phyloP scores from a whole-genome alignment of 2,113 vertebrate genomes.

The Ctenomys sociabilis region DNA sequence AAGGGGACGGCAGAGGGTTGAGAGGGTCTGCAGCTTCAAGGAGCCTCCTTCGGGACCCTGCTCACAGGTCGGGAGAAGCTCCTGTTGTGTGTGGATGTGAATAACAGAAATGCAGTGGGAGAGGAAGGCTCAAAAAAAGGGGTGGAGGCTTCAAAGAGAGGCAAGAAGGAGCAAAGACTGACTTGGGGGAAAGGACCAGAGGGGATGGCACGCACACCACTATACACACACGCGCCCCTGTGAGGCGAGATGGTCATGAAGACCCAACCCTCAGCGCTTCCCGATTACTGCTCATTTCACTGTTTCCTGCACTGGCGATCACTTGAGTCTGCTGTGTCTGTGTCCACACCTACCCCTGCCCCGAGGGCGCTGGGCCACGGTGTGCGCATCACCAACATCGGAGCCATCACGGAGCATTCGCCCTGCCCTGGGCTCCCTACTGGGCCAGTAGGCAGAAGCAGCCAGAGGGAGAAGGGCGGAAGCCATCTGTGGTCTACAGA shows the following conservation, averaged over 20 bases:
- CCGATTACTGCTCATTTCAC: too few relatives aligned
- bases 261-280: neutral
- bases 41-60: neutral
- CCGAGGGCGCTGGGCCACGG: rapidly evolving
- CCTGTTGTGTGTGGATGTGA: rapidly evolving
- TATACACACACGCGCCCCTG: too few relatives aligned
- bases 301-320: too few relatives aligned
- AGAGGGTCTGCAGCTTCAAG: neutral
- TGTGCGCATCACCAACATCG: neutral
- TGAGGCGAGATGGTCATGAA: neutral
- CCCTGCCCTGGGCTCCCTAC: neutral
- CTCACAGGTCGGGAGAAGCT: neutral
- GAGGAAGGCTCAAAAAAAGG: neutral
- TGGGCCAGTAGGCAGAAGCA: neutral
- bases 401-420: too few relatives aligned
- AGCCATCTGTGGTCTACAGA: neutral
- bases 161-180: neutral
- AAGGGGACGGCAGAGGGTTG: neutral
- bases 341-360: neutral
- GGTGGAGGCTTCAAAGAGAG: neutral
- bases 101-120: neutral
- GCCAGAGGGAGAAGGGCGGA: too few relatives aligned
- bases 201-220: too few relatives aligned
- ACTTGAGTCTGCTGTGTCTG: neutral
- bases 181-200: neutral